Conservation (phyloP, 2,888 invertebrate genomes). For the Andrena minutula region DNA sequence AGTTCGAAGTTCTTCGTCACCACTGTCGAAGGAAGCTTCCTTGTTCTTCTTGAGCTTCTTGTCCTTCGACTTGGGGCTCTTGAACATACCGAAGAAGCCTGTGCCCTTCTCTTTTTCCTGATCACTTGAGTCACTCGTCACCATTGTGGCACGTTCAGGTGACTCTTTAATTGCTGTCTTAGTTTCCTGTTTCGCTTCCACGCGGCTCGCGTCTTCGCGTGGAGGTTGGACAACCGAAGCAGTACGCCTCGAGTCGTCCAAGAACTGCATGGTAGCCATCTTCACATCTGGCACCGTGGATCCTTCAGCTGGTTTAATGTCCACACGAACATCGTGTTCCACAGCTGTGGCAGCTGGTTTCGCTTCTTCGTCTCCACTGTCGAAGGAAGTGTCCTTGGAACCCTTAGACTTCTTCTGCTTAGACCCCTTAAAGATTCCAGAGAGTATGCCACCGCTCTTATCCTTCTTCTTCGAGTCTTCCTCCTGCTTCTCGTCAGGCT, state of each 20-base stretch:
- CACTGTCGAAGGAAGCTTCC: slow-evolving; percentile 72
- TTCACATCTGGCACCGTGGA: slow-evolving; percentile 72
- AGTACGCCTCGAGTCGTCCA: slow-evolving; percentile 84
- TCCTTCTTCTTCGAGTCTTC: slow-evolving; percentile 76
- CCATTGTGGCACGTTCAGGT: slow-evolving; percentile 45
- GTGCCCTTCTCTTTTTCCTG: slow-evolving; percentile 70
- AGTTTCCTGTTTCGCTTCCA: slow-evolving; percentile 72
- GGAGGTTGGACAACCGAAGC: slow-evolving; percentile 85
- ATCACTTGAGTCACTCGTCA: slow-evolving; percentile 50
- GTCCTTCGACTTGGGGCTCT: slow-evolving; percentile 79
- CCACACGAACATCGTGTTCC: slow-evolving; percentile 47
- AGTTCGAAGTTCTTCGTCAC: slow-evolving; percentile 67
- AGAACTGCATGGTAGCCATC: slow-evolving; percentile 80
- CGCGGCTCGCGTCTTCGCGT: slow-evolving; percentile 44
- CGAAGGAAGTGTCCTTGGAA: slow-evolving; percentile 80
- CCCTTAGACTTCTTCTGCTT: slow-evolving; percentile 80
- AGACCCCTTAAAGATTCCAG: slow-evolving; percentile 81
- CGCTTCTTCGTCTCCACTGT: slow-evolving; percentile 81
- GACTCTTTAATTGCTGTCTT: slow-evolving; percentile 49
- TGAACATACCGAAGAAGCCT: slow-evolving; percentile 80
- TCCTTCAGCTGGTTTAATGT: slow-evolving; percentile 9
- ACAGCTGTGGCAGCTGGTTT: slow-evolving; percentile 68
- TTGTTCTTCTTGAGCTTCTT: slow-evolving; percentile 74
- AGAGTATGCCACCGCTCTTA: slow-evolving; percentile 79
- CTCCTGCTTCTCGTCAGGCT: slow-evolving; percentile 59